Conservation (phyloP, 2,888 invertebrate genomes). For the Drosophila conformis region DNA sequence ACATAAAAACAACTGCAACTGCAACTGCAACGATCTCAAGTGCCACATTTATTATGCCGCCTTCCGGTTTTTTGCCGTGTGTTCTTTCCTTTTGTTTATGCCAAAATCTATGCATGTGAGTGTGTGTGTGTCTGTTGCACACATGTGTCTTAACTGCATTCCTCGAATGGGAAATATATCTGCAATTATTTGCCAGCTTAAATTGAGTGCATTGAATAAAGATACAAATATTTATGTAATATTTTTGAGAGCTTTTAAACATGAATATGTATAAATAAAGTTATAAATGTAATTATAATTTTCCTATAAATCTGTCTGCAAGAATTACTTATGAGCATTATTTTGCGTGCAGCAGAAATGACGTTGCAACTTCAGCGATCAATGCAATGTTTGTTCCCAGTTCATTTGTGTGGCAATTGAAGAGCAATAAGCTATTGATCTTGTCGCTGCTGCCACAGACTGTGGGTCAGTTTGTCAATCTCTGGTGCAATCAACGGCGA, state of each 20-base stretch:
- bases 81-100: conserved; percentile 39
- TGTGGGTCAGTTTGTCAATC: conserved; percentile 63
- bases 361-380: background rate
- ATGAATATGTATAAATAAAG: background rate
- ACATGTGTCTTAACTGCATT: conserved; percentile 32
- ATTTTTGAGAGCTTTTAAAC: background rate
- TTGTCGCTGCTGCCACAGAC: conserved; percentile 55
- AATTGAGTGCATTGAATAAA: background rate
- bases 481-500: conserved; percentile 39
- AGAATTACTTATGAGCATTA: background rate
- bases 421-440: conserved; percentile 52
- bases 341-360: background rate
- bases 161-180: conserved; percentile 18
- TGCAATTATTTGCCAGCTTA: conserved; percentile 16
- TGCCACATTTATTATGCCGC: conserved; percentile 31
- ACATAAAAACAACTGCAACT: conserved; percentile 40
- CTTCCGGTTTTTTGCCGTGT: conserved; percentile 43
- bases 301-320: background rate
- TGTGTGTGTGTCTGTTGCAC: background rate
- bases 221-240: background rate
- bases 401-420: conserved; percentile 35
- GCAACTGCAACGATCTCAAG: conserved; percentile 34
- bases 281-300: background rate
- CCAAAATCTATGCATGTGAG: conserved; percentile 3
- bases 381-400: conserved; percentile 15